phyloP scores from a whole-genome alignment of 2,113 vertebrate genomes.

The Ptyas mucosa region DNA sequence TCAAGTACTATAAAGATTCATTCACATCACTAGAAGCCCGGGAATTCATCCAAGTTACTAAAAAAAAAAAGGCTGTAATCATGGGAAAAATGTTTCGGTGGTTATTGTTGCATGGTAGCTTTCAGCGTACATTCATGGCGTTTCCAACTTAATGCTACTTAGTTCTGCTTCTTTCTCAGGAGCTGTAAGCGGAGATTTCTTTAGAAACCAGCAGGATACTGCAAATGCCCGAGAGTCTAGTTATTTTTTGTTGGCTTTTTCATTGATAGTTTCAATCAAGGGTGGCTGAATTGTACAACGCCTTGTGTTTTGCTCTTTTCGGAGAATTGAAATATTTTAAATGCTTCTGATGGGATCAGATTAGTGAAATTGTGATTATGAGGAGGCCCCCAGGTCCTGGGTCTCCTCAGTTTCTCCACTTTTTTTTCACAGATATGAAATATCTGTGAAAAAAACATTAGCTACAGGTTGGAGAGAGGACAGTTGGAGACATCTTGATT shows the following conservation, averaged over 20 bases:
- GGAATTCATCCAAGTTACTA: slow-evolving; percentile 17
- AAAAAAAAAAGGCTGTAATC: not conserved
- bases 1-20: not conserved
- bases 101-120: slow-evolving; percentile 15
- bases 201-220: not conserved
- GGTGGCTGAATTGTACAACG: not conserved
- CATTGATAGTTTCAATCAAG: slow-evolving; percentile 11
- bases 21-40: slow-evolving; percentile 25
- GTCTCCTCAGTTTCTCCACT: not conserved
- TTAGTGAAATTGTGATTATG: not conserved
- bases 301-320: not conserved
- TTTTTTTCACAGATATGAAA: not conserved
- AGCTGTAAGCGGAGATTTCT: not conserved
- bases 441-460: not conserved
- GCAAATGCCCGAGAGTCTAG: slow-evolving; percentile 7
- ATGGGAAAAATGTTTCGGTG: not conserved
- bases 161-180: not conserved
- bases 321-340: slow-evolving; percentile 10
- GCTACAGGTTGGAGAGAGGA: not conserved
- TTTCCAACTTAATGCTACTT: not conserved
- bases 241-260: slow-evolving; percentile 1
- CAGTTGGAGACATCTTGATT: not conserved
- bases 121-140: not conserved
- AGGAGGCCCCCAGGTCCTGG: not conserved
- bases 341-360: not conserved